A percentile compares a stretch with the other conserved stretches of the same genome.
Evolutionary conservation across 1,140 invertebrate genomes (phyloP).

Genomic region (Drosophila tropicalis): DNA sequence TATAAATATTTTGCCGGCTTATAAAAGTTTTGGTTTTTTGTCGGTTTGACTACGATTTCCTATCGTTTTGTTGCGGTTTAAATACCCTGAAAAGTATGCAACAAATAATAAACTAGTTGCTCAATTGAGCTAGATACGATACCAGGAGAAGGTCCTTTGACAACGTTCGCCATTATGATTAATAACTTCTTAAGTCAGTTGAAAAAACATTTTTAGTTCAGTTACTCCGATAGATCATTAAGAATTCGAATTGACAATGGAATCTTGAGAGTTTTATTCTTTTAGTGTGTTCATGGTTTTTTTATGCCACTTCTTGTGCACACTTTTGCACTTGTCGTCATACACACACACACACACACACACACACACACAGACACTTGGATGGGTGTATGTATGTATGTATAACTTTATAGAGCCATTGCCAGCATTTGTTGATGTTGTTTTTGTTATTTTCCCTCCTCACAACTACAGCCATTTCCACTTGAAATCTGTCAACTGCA

Average conservation of each 20-base stretch:
- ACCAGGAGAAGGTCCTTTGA: too few species aligned
- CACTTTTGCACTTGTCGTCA: conserved; percentile 70
- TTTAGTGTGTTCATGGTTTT: conserved; percentile 23
- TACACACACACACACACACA: conserved; percentile 38
- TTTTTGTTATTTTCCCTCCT: conserved; percentile 27
- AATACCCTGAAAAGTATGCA: too few species aligned
- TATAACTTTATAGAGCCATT: conserved; percentile 49
- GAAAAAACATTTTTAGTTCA: background rate
- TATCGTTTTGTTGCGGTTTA: too few species aligned
- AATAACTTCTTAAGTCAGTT: too few species aligned
- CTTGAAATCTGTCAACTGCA: conserved; percentile 82
- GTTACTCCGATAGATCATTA: background rate
- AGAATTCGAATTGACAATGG: conserved; percentile 1
- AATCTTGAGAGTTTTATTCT: background rate
- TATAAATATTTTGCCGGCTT: too few species aligned
- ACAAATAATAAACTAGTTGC: too few species aligned
- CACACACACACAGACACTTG: background rate
- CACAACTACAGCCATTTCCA: conserved; percentile 39
- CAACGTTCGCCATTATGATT: too few species aligned
- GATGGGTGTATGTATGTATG: background rate
- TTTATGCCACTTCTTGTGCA: conserved; percentile 70
- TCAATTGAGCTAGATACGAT: too few species aligned
- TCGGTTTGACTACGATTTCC: too few species aligned
- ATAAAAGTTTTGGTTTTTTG: too few species aligned
- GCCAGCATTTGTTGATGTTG: conserved; percentile 32